Base-by-base conservation (phyloP, 2,888 invertebrate genomes). In the Hyles lineata region DNA sequence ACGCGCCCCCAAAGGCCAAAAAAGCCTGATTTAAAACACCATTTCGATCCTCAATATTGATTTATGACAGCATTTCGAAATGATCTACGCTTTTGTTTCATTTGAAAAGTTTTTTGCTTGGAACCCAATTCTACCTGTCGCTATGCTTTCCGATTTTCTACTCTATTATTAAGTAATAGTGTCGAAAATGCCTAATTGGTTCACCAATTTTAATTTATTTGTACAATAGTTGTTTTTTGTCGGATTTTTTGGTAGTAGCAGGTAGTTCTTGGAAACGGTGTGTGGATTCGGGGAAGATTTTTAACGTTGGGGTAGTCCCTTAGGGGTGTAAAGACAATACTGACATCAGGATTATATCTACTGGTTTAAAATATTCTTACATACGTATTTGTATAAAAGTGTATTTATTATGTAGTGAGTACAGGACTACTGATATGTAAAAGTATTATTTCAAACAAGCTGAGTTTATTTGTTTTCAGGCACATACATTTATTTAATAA, bases 231-330 rank as follows among this genome's bases (percentile, higher is more conserved):
- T 17, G 35, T 21, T 67, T 70, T 74, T 72, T 58, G 32, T 60
- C 21, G 2, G 4, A 17, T 50, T 67, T 52, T 63, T 63, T 67
- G 77, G 72, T 29, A 29, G 82, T 79, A 83, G 86, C 86, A 87
- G 89, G 88, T 88, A 88, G 86, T 89, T 90, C 90, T 79, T 35
- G 83, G 90, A 90, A 90, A 81, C 81, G 74, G 76, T 76, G 76
- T 75, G 76, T 78, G 80, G 81, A 82, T 90, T 90, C 90, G 85
- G 9, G 79, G 90, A 90, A 90, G 75, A 83, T 83, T 87, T 86
- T 84, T 76, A 76, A 77, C 77, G 75, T 74, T 67, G 76, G 80
- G 78, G 77, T 75, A 74, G 81, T 80, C 84, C 84, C 81, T 82
- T 79, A 71, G 72, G 77, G 74, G 76, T 70, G 50, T 43, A 43